These are phyloP conservation scores for Saccopteryx bilineata DNA, from an alignment of 2,113 vertebrate genomes.

Conservation along the genomic window DNA sequence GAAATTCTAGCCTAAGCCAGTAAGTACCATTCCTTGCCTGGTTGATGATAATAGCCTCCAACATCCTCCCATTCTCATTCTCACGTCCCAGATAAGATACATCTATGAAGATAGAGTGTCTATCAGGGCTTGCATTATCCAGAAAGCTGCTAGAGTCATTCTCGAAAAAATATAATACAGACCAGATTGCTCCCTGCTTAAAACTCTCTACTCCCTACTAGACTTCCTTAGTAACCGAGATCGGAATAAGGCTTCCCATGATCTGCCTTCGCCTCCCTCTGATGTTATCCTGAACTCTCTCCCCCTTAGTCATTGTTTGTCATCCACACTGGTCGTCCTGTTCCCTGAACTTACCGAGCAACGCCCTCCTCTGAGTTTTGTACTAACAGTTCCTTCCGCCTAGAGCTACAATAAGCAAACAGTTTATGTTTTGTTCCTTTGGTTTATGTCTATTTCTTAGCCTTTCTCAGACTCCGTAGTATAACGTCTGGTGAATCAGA, in stretches of 20 bases:
- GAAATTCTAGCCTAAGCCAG: background rate
- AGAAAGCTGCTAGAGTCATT: background rate
- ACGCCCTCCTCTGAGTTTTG: background rate
- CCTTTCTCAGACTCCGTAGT: background rate
- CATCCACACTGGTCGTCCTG: background rate
- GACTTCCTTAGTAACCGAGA: background rate
- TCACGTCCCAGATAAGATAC: background rate
- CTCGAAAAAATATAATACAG: background rate
- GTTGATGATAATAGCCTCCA: background rate
- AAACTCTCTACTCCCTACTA: background rate
- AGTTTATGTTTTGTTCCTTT: background rate
- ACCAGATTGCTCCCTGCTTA: background rate
- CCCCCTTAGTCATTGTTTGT: background rate
- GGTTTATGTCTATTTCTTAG: constrained; percentile 1
- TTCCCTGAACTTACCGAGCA: background rate
- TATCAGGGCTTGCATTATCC: background rate
- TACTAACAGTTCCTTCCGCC: background rate
- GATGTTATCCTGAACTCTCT: background rate
- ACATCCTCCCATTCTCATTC: background rate
- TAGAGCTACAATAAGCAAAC: background rate
- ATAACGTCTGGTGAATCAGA: background rate
- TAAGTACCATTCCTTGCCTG: background rate
- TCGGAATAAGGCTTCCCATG: background rate
- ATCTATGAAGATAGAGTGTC: background rate
- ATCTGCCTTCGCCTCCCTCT: background rate